phyloP scores from a whole-genome alignment of 2,113 vertebrate species.

The Ondatra zibethicus region DNA sequence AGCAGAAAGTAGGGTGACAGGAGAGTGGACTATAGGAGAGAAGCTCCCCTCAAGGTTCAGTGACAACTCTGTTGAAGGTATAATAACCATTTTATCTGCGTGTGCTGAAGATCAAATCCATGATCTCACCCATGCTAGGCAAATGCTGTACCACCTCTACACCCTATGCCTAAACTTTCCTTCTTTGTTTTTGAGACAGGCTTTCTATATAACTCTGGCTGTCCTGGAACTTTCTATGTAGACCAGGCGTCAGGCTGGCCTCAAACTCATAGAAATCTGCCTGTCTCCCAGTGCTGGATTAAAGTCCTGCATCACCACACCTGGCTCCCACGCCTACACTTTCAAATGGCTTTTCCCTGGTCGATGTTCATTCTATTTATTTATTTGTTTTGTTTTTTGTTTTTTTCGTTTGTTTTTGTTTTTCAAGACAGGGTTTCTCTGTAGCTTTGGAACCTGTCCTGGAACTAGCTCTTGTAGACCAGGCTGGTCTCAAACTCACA shows the following conservation, averaged over 20 bases:
- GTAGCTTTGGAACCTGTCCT: not conserved
- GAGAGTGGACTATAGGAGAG: not conserved
- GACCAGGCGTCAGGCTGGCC: not conserved
- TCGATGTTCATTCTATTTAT: not conserved
- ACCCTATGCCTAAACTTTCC: not conserved
- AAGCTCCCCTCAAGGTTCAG: not conserved
- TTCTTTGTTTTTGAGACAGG: not conserved
- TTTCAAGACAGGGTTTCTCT: not conserved
- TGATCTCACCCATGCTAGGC: not conserved
- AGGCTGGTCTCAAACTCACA: not conserved
- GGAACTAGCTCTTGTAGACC: not conserved
- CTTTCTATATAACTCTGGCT: not conserved
- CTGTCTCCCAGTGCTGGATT: not conserved
- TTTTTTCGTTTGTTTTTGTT: too few species aligned
- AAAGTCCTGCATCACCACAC: not conserved
- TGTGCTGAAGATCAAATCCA: not conserved
- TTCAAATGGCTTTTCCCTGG: not conserved
- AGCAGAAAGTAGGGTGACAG: not conserved
- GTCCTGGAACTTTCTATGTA: not conserved
- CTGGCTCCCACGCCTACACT: not conserved
- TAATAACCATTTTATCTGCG: not conserved
- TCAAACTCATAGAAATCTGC: not conserved
- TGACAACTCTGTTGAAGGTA: not conserved
- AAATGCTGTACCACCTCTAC: not conserved
- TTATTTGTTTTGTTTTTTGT: too few species aligned